Evolutionary conservation across 2,888 invertebrate species (phyloP).

Genomic region (Erebia epiphron): DNA sequence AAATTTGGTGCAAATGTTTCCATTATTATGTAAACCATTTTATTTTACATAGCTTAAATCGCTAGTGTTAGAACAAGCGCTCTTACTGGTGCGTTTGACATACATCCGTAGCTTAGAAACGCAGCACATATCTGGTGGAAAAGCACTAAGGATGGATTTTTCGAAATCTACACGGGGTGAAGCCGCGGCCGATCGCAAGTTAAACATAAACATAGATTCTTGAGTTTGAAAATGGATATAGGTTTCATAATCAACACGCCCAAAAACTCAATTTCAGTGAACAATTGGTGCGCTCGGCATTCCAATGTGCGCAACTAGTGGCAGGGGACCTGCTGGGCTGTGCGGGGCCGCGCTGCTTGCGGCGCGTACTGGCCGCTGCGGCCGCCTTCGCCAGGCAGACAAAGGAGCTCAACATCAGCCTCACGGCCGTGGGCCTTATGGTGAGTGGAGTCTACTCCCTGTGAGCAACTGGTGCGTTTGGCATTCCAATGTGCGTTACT

Average conservation of each 20-base stretch:
- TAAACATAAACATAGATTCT: too few species aligned
- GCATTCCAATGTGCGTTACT: too few species aligned
- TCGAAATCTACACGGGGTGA: too few species aligned
- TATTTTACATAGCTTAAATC: too few species aligned
- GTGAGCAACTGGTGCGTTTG: neutral
- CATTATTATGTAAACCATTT: too few species aligned
- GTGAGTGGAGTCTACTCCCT: constrained; percentile 70
- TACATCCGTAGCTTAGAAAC: too few species aligned
- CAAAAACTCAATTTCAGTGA: constrained; percentile 83
- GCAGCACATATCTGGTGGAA: too few species aligned
- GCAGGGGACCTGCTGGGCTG: constrained; percentile 95
- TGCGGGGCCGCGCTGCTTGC: constrained; percentile 96
- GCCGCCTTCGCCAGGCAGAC: constrained; percentile 98
- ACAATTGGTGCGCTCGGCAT: constrained; percentile 95
- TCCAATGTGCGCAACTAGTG: constrained; percentile 97
- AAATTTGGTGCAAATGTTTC: too few species aligned
- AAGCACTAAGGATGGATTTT: too few species aligned
- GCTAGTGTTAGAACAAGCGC: too few species aligned
- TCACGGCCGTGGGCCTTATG: constrained; percentile 98
- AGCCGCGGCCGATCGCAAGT: too few species aligned
- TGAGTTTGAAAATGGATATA: neutral
- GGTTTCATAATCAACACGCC: neutral
- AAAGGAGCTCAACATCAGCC: constrained; percentile 97
- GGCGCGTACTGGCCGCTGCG: constrained; percentile 94
- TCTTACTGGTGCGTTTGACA: too few species aligned